Evolutionary conservation across 2,888 invertebrate species (phyloP), one percentile per base, ranked within the genome.

Genomic region (Monoplex corrugatus): DNA sequence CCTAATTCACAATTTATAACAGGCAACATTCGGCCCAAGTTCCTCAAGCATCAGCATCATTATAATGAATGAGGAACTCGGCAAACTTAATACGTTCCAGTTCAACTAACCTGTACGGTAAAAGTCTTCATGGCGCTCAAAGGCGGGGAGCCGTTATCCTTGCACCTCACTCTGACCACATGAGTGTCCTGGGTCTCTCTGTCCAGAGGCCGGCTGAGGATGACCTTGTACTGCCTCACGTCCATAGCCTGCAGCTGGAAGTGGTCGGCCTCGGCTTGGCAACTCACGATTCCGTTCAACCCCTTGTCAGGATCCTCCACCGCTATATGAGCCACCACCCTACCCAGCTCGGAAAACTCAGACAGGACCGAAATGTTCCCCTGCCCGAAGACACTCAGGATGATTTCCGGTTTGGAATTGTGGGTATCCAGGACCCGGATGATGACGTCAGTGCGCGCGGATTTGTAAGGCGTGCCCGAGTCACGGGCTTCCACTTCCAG

Each of bases 251-350:
- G 92, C 28, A 95, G 92, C 38, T 92, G 90, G 89, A 95, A 95
- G 80, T 89, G 91, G 16, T 90, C 85, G 50, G 90, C 90, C 32
- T 89, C 83, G 43, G 92, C 86, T 45, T 84, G 88, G 86, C 95
- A 95, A 32, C 89, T 86, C 80, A 99, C 98, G 95, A 98, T 97
- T 0, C 99, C 99, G 96, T 98, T 98, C 38, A 97, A 97, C 0
- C 98, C 99, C 86, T 96, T 96, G 96, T 99, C 99, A 87, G 97
- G 97, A 95, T 99, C 99, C 23, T 97, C 97, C 1, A 98, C 98
- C 90, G 97, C 97, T 0, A 99, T 97, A 89, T 99, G 98, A 8
- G 99, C 99, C 8, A 95, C 95, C 38, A 93, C 94, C 2, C 93
- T 92, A 40, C 93, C 98, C 10, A 98, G 97, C 0, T 98, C 97